These are phyloP conservation scores for Lontra canadensis DNA, from an alignment of 2,113 vertebrate genomes.

Conservation along the genomic window DNA sequence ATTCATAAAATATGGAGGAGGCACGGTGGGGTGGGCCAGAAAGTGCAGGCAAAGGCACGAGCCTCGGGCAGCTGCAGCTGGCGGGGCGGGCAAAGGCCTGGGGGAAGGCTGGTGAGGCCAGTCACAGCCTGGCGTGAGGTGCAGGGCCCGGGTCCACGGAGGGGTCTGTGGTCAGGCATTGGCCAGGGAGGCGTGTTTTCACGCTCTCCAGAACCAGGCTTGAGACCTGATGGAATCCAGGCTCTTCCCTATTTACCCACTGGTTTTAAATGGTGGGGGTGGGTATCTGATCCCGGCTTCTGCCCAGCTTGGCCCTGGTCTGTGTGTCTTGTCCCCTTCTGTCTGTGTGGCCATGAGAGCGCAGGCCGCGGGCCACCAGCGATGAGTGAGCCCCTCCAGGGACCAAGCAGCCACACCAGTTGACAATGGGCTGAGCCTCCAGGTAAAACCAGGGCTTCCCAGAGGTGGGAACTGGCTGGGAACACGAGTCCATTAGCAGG, in stretches of 20 bases:
- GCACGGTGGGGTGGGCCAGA: too few species aligned
- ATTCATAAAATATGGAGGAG: background rate
- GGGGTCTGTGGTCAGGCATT: background rate
- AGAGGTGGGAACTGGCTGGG: background rate
- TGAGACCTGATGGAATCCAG: background rate
- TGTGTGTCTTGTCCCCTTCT: background rate
- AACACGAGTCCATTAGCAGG: background rate
- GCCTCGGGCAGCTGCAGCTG: background rate
- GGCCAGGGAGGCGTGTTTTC: background rate
- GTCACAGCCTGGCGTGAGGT: background rate
- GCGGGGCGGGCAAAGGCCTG: accelerated
- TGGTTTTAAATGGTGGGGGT: background rate
- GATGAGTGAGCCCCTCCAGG: background rate
- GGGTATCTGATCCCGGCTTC: background rate
- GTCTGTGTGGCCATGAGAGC: background rate
- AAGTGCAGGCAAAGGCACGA: background rate
- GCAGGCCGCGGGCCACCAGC: accelerated
- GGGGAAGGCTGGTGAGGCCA: background rate
- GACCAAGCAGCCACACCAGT: background rate
- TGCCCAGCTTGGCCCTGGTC: background rate
- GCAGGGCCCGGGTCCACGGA: accelerated
- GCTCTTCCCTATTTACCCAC: background rate
- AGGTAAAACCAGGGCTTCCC: background rate
- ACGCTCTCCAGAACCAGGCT: background rate
- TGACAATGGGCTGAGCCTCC: too few species aligned